phyloP scores from a whole-genome alignment of 2,113 vertebrate genomes.

The Dermatemys mawii region DNA sequence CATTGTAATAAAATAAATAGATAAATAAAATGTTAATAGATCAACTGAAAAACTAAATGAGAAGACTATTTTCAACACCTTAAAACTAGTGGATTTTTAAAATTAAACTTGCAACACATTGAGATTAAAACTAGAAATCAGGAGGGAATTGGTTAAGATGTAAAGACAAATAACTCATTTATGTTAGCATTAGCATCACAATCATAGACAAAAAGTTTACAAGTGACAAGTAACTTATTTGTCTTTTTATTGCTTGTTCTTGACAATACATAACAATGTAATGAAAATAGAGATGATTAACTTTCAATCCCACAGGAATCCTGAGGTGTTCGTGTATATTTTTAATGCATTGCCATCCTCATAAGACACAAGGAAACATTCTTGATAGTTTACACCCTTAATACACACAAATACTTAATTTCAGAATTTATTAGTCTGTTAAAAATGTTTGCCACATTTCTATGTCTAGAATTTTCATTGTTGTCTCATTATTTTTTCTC shows the following conservation, averaged over 20 bases:
- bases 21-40: no score
- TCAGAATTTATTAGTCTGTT: not conserved
- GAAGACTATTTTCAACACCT: not conserved
- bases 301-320: not conserved
- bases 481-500: not conserved
- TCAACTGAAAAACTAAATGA: not conserved
- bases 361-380: not conserved
- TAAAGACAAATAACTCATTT: not conserved
- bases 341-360: not conserved
- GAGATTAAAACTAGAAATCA: not conserved
- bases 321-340: not conserved
- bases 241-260: not conserved
- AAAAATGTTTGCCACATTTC: not conserved
- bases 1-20: not conserved
- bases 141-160: not conserved
- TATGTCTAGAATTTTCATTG: not conserved
- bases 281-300: not conserved
- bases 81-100: not conserved
- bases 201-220: conserved; percentile 20
- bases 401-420: not conserved
- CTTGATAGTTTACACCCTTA: not conserved
- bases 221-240: not conserved
- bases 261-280: not conserved
- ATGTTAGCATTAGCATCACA: not conserved
- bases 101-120: not conserved